Base-by-base conservation (phyloP, 2,888 invertebrate species). In the Sialis fuliginosa region DNA sequence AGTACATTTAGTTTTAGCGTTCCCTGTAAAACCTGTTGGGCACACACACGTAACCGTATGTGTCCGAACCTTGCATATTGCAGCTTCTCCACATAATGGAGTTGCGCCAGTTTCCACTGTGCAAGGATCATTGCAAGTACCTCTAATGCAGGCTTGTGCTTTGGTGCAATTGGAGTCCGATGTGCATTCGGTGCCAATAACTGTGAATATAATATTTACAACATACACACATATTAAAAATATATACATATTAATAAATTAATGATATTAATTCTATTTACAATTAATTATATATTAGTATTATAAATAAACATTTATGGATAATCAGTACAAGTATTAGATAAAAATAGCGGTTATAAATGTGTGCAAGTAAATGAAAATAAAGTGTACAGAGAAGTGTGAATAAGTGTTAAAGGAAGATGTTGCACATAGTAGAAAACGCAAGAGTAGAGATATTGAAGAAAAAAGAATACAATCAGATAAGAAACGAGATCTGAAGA, bases 61-160 rank as follows among this genome's bases (percentile, higher is more conserved):
- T 54, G 66, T 65, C 56, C 63, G 58, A 54, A 69, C 65, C 54
- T 60, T 58, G 60, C 73, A 74, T 50, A 63, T 59, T 53, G 71
- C 68, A 56, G 66, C 62, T 54, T 61, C 62, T 52, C 68, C 69
- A 57, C 65, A 65, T 49, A 62, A 59, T 53, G 71, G 68, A 56
- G 66, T 62, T 54, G 61, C 62, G 53, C 68, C 69, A 58, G 64
- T 64, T 48, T 60, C 60, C 55, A 60, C 61, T 56, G 62, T 62
- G 64, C 73, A 74, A 56, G 68, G 66, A 58, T 73, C 67, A 57
- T 66, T 62, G 59, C 73, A 74, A 57, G 61, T 62, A 54, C 66
- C 65, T 53, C 65, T 65, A 57, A 68, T 63, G 62, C 73, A 74
- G 55, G 66, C 64, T 58, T 70, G 67, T 59, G 64, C 63, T 54